Evolutionary conservation across 2,888 invertebrate genomes (phyloP).

Genomic region (Abscondita cerata): DNA sequence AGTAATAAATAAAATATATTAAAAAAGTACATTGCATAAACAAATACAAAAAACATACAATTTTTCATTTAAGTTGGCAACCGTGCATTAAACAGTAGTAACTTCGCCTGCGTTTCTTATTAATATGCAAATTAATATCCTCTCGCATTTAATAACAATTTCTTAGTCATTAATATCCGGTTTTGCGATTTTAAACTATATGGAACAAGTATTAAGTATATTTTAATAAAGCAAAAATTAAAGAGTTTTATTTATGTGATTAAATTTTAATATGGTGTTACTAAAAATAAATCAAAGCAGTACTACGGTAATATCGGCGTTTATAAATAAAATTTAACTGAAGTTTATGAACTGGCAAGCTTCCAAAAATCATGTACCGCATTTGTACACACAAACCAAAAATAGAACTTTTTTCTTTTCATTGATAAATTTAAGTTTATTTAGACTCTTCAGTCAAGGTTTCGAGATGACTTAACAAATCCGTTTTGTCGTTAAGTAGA

Average conservation of each 20-base stretch:
- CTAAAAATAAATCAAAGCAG: no score
- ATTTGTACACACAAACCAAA: neutral
- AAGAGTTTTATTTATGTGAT: no score
- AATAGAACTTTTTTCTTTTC: neutral
- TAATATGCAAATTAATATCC: constrained; percentile 25
- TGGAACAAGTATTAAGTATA: no score
- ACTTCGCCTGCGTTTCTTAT: constrained; percentile 20
- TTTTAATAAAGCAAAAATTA: no score
- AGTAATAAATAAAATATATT: no score
- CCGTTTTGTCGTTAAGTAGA: no score
- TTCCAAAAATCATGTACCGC: constrained; percentile 5
- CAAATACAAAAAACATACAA: neutral
- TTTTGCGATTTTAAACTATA: constrained; percentile 3
- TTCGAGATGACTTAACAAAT: no score
- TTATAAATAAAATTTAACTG: no score
- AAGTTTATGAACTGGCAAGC: neutral
- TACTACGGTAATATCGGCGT: no score
- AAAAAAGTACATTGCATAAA: no score
- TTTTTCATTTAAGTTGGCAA: constrained; percentile 10
- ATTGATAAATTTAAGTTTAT: neutral
- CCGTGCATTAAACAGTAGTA: constrained; percentile 5
- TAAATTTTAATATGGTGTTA: no score
- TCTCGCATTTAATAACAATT: constrained; percentile 16
- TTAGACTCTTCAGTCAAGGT: no score
- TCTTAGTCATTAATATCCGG: constrained; percentile 19